These are phyloP conservation scores for Lymantria dispar DNA, from an alignment of 2,888 invertebrate species.

Conservation along the genomic window DNA sequence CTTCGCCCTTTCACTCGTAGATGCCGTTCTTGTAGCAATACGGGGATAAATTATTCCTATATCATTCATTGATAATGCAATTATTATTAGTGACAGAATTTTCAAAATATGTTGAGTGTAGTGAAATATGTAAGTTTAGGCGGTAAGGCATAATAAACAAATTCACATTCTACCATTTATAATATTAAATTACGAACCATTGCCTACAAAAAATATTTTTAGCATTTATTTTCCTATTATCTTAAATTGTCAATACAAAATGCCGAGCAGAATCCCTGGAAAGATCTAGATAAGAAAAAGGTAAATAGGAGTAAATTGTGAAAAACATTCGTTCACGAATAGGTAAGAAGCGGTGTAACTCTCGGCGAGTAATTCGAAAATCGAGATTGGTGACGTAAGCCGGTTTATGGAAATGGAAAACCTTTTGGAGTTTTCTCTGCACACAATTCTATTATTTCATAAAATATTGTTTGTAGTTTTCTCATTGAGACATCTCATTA, in stretches of 20 bases:
- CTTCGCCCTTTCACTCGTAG: no score
- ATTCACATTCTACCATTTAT: no score
- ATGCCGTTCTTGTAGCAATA: no score
- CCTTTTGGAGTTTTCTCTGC: constrained; percentile 10
- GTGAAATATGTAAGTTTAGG: no score
- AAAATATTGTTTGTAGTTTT: background rate
- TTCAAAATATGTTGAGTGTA: no score
- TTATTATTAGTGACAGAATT: no score
- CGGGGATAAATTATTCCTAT: no score
- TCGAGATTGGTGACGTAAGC: constrained; percentile 22
- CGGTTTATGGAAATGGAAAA: constrained; percentile 16
- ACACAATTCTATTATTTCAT: background rate
- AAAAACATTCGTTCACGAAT: constrained; percentile 20
- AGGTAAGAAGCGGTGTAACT: constrained; percentile 2
- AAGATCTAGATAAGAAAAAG: constrained; percentile 15
- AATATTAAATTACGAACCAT: no score
- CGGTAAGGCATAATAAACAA: no score
- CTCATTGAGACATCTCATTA: background rate
- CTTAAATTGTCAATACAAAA: constrained; percentile 9
- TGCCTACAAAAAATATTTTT: background rate
- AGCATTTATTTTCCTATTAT: background rate
- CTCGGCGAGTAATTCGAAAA: constrained; percentile 9
- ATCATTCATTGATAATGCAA: no score
- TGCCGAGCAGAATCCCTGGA: constrained; percentile 7
- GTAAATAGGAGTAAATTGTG: constrained; percentile 22